Evolutionary conservation across 2,888 invertebrate species (phyloP).

Genomic region (Crematogaster levior): DNA sequence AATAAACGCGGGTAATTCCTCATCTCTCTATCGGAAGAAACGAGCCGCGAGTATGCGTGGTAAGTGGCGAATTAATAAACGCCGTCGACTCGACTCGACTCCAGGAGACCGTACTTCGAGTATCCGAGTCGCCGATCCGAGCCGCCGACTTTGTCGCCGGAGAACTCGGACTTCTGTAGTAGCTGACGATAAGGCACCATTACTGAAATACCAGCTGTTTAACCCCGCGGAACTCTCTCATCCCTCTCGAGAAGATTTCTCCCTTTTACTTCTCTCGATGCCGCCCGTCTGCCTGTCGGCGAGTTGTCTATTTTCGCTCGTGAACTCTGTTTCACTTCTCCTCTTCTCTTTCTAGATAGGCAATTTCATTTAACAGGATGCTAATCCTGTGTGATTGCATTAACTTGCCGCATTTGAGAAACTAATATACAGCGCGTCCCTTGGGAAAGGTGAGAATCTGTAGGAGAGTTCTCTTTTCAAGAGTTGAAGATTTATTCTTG

Average conservation of each 20-base stretch:
- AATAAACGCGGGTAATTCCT: conserved; percentile 66
- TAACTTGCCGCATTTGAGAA: conserved; percentile 21
- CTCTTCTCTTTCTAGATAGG: conserved; percentile 30
- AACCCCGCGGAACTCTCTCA: conserved; percentile 72
- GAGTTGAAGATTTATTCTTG: background rate
- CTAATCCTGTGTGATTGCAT: conserved; percentile 41
- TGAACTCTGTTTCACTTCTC: conserved; percentile 19
- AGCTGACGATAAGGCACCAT: conserved; percentile 81
- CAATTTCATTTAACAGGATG: conserved; percentile 37
- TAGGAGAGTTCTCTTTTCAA: background rate
- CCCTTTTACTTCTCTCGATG: conserved; percentile 38
- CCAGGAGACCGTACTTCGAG: conserved; percentile 6
- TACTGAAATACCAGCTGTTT: conserved; percentile 80
- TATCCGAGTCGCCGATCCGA: conserved; percentile 29
- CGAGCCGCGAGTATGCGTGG: conserved; percentile 58
- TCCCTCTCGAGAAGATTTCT: conserved; percentile 33
- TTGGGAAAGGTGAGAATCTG: background rate
- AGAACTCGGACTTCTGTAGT: conserved; percentile 74
- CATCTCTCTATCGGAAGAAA: conserved; percentile 71
- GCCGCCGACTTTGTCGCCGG: conserved; percentile 24
- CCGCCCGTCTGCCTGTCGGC: conserved; percentile 18
- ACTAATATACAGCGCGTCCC: conserved; percentile 7
- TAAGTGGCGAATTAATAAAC: conserved; percentile 82
- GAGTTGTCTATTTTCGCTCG: conserved; percentile 49
- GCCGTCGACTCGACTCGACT: conserved; percentile 41